Conservation (phyloP, 2,113 vertebrate genomes). For the Tympanuchus pallidicinctus region DNA sequence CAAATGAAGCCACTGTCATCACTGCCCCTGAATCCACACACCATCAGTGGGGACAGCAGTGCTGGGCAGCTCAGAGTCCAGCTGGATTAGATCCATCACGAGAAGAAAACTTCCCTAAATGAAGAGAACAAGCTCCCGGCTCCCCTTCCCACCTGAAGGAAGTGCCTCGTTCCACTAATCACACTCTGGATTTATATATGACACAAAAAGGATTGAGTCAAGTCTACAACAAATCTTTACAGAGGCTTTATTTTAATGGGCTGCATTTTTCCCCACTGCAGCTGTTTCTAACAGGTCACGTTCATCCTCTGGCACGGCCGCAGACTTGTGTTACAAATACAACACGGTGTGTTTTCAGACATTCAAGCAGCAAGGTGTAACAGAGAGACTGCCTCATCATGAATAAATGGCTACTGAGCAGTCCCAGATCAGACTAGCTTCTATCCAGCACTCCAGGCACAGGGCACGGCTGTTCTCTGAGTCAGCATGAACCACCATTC, state of each 20-base stretch:
- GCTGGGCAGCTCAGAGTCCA: background rate
- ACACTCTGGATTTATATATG: background rate
- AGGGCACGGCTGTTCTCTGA: background rate
- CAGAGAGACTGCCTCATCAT: fast-evolving
- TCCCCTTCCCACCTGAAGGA: background rate
- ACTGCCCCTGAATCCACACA: background rate
- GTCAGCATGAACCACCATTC: fast-evolving
- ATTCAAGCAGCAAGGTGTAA: fast-evolving
- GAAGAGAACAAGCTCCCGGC: background rate
- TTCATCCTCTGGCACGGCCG: background rate
- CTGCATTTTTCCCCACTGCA: fast-evolving
- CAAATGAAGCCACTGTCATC: conserved; percentile 68
- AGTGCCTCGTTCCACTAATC: background rate
- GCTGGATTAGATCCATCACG: background rate
- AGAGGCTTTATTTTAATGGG: conserved; percentile 26
- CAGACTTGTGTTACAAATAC: background rate
- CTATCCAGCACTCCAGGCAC: background rate
- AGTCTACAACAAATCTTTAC: background rate
- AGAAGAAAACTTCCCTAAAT: background rate
- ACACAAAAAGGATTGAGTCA: background rate
- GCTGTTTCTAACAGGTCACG: background rate
- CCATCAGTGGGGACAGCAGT: background rate
- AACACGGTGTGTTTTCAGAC: background rate
- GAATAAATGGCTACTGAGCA: fast-evolving
- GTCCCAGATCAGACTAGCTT: background rate